Evolutionary conservation across 2,888 invertebrate genomes (phyloP).

Genomic region (Heliconius erato): DNA sequence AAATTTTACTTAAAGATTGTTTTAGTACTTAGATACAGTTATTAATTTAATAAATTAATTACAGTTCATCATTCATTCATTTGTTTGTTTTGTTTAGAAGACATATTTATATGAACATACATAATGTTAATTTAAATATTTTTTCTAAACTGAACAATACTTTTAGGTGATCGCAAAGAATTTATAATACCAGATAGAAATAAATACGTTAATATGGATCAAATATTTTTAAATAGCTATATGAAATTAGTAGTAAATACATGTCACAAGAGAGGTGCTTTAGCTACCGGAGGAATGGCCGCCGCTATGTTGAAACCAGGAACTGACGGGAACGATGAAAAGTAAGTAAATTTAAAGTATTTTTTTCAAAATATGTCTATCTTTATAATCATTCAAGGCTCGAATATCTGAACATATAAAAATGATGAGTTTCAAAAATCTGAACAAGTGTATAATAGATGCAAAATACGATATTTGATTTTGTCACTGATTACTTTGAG

Average conservation of each 20-base stretch:
- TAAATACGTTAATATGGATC: slow-evolving; percentile 88
- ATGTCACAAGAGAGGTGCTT: slow-evolving; percentile 87
- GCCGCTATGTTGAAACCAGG: slow-evolving; percentile 85
- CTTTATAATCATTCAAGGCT: too few relatives aligned
- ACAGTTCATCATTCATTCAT: neutral
- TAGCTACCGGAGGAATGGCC: slow-evolving; percentile 89
- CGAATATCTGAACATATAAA: too few relatives aligned
- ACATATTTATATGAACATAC: neutral
- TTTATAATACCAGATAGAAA: slow-evolving; percentile 89
- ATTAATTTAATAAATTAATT: neutral
- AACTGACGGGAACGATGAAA: slow-evolving; percentile 62
- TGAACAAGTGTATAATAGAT: too few relatives aligned
- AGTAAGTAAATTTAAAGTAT: slow-evolving; percentile 60
- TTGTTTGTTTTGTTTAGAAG: too few relatives aligned
- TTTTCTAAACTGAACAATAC: too few relatives aligned
- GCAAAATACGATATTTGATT: too few relatives aligned
- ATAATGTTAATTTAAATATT: too few relatives aligned
- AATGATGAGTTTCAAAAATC: too few relatives aligned
- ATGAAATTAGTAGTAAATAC: slow-evolving; percentile 85
- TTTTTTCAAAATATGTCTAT: neutral
- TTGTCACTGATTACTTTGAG: too few relatives aligned
- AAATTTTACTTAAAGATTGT: too few relatives aligned
- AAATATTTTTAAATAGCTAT: slow-evolving; percentile 87
- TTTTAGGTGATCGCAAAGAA: slow-evolving; percentile 81
- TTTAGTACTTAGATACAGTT: neutral